Conservation (phyloP, 2,113 vertebrate species). For the Psophia crepitans region DNA sequence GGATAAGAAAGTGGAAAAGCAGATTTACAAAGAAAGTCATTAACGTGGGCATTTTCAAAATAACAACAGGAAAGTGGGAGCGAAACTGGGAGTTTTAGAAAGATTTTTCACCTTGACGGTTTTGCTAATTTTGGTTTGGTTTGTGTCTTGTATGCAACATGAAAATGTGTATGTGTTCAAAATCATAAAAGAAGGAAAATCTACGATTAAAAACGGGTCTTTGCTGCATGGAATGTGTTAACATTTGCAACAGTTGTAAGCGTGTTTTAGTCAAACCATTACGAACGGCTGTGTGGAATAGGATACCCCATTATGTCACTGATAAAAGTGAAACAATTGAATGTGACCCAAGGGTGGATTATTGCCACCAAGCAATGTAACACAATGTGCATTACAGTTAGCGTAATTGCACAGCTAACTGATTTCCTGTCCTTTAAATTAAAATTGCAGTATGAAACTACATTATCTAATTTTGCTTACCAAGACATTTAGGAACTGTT, state of each 20-base stretch:
- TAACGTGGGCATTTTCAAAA: conserved; percentile 46
- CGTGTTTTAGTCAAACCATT: conserved; percentile 27
- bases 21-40: conserved; percentile 56
- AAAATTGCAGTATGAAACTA: conserved; percentile 52
- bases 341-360: conserved; percentile 56
- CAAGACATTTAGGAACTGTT: conserved; percentile 36
- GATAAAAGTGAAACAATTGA: conserved; percentile 55
- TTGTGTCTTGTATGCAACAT: background rate
- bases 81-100: background rate
- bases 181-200: background rate
- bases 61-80: background rate
- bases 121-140: background rate
- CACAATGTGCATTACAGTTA: conserved; percentile 39
- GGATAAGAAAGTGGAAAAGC: conserved; percentile 55
- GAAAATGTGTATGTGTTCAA: background rate
- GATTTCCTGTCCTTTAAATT: conserved; percentile 58
- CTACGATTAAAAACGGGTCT: conserved; percentile 7
- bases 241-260: conserved; percentile 56
- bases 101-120: background rate
- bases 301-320: conserved; percentile 35
- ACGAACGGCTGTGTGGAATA: conserved; percentile 22
- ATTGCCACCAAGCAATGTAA: conserved; percentile 47
- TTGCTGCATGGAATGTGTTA: background rate
- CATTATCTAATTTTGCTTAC: conserved; percentile 62
- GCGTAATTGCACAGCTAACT: conserved; percentile 55